A percentile compares a stretch with the other conserved stretches of the same genome.
These are phyloP conservation scores for Platerodrilus igneus DNA, from an alignment of 2,888 invertebrate genomes.

Conservation along the genomic window DNA sequence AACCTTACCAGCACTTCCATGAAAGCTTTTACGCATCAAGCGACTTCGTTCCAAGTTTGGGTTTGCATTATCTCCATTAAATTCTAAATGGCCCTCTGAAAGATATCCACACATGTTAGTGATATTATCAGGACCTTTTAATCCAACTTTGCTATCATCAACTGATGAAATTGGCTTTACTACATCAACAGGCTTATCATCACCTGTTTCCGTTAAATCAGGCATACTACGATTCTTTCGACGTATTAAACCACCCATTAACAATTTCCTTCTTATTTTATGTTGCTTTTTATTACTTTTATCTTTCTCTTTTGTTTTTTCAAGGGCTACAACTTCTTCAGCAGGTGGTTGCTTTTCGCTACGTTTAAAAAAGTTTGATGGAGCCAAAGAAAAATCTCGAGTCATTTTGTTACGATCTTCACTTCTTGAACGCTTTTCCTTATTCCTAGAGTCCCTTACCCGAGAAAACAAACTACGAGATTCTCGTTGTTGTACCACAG, in stretches of 20 bases:
- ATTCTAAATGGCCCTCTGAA: conserved; percentile 83
- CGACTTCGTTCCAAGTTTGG: conserved; percentile 82
- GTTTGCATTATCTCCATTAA: conserved; percentile 61
- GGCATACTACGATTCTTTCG: conserved; percentile 90
- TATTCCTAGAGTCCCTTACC: conserved; percentile 61
- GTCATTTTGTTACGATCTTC: conserved; percentile 78
- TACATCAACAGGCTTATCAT: conserved; percentile 44
- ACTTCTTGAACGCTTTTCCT: conserved; percentile 76
- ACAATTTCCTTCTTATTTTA: conserved; percentile 77
- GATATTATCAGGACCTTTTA: conserved; percentile 56
- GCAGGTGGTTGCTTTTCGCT: conserved; percentile 52
- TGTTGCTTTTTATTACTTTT: conserved; percentile 85
- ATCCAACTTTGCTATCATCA: conserved; percentile 73
- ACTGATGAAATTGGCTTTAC: conserved; percentile 55
- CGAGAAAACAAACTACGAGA: conserved; percentile 64
- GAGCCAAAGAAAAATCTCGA: conserved; percentile 66
- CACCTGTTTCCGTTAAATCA: conserved; percentile 69
- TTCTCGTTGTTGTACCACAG: conserved; percentile 66
- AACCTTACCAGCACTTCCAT: conserved; percentile 77
- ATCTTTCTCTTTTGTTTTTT: conserved; percentile 55
- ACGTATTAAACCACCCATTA: conserved; percentile 86
- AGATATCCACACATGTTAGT: conserved; percentile 72
- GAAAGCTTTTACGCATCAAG: conserved; percentile 84
- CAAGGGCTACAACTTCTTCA: conserved; percentile 57
- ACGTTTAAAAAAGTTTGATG: too few species aligned